These are phyloP conservation scores for Lucifuga dentata DNA, from an alignment of 2,113 vertebrate species.

Conservation along the genomic window DNA sequence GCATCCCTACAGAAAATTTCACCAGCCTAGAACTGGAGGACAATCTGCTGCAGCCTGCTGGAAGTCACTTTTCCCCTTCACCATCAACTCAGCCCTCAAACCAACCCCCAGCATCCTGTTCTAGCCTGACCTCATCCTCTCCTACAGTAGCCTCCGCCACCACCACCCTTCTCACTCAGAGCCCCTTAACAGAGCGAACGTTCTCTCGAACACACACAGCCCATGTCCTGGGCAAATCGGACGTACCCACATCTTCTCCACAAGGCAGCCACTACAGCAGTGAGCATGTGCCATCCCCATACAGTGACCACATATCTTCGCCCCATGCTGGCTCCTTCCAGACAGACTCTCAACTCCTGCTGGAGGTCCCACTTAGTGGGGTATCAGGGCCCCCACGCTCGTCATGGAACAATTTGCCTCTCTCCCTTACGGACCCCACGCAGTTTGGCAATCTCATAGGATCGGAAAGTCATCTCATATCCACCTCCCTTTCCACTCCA, in stretches of 20 bases:
- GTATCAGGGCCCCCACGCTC: slow-evolving; percentile 89
- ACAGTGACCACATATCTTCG: slow-evolving; percentile 95
- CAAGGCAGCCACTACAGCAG: slow-evolving; percentile 96
- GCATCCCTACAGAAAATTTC: slow-evolving; percentile 93
- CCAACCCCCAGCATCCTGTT: slow-evolving; percentile 86
- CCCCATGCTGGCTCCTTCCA: slow-evolving; percentile 91
- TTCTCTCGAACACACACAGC: slow-evolving; percentile 90
- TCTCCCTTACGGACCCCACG: slow-evolving; percentile 90
- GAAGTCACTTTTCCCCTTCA: slow-evolving; percentile 88
- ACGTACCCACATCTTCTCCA: slow-evolving; percentile 89
- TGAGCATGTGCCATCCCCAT: slow-evolving; percentile 95
- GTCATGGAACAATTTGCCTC: slow-evolving; percentile 93
- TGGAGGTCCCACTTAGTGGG: slow-evolving; percentile 93
- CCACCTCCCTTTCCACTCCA: slow-evolving; percentile 96
- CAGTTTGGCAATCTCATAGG: slow-evolving; percentile 94
- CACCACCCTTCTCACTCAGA: slow-evolving; percentile 87
- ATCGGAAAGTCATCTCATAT: slow-evolving; percentile 94
- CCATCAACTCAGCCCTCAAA: slow-evolving; percentile 87
- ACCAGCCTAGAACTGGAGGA: slow-evolving; percentile 95
- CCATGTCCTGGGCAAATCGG: slow-evolving; percentile 91
- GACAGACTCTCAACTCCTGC: slow-evolving; percentile 92
- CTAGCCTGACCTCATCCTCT: slow-evolving; percentile 77
- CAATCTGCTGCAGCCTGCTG: slow-evolving; percentile 91
- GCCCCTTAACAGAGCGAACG: slow-evolving; percentile 90
- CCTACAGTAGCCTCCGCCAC: slow-evolving; percentile 82